A percentile compares a stretch with the other conserved stretches of the same genome.
phyloP scores from a whole-genome alignment of 2,113 vertebrate genomes.

The Rhodinocichla rosea region DNA sequence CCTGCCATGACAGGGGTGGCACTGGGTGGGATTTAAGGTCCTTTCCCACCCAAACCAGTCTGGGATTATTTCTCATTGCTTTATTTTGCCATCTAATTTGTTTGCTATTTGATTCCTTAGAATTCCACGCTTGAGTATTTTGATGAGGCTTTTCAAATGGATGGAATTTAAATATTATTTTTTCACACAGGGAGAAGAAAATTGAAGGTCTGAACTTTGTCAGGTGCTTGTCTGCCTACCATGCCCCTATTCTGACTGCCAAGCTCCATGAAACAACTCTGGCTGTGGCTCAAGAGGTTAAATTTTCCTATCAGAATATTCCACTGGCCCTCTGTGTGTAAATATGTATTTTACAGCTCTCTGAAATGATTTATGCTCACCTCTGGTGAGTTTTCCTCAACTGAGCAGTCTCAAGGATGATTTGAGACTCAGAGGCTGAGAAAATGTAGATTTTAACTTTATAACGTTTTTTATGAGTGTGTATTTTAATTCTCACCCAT shows the following conservation, averaged over 20 bases:
- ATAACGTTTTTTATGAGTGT: not conserved
- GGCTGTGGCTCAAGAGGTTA: conserved; percentile 89
- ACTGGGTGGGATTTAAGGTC: accelerated
- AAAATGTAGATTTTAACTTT: not conserved
- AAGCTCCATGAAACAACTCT: conserved; percentile 88
- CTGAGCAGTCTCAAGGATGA: not conserved
- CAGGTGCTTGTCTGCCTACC: conserved; percentile 84
- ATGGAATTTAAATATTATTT: not conserved
- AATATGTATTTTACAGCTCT: not conserved
- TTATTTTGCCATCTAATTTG: not conserved
- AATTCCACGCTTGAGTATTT: not conserved
- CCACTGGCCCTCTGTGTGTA: not conserved
- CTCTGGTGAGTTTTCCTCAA: not conserved
- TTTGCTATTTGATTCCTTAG: not conserved
- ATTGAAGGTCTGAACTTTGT: conserved; percentile 87
- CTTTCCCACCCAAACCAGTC: not conserved
- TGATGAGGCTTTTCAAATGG: not conserved
- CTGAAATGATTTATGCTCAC: not conserved
- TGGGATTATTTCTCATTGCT: not conserved
- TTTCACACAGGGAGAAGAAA: conserved; percentile 89
- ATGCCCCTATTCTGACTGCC: conserved; percentile 77
- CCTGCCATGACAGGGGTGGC: not conserved
- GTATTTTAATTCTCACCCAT: not conserved
- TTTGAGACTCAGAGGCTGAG: not conserved
- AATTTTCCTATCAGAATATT: not conserved